Evolutionary conservation across 2,797 vertebrate genomes (phyloP).

Genomic region (Yasuhikotakia modesta): DNA sequence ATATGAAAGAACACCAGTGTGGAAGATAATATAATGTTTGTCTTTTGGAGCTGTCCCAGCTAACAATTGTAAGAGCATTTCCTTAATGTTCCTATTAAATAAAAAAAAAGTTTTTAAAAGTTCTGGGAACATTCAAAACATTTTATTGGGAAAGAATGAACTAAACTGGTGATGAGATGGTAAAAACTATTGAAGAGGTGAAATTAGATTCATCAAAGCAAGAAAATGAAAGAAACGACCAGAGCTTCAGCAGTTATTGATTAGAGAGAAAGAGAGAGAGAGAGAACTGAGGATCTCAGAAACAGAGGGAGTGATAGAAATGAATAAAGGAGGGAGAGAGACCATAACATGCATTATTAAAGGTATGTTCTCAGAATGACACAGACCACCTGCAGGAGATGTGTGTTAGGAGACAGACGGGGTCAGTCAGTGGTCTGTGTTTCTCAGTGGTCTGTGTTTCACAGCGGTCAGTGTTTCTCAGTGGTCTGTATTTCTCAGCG

Average conservation of each 20-base stretch:
- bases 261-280: constrained; percentile 12
- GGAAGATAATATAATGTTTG: no score
- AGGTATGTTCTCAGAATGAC: background rate
- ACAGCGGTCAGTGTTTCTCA: constrained; percentile 7
- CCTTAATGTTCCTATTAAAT: no score
- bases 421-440: constrained; percentile 13
- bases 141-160: no score
- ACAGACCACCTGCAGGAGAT: background rate
- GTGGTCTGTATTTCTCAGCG: no score
- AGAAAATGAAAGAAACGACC: background rate
- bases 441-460: constrained; percentile 5
- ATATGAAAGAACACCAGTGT: background rate
- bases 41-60: no score
- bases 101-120: no score
- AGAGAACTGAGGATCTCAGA: background rate
- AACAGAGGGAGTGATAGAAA: constrained; percentile 9
- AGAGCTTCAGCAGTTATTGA: background rate
- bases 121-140: no score
- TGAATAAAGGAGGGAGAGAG: background rate
- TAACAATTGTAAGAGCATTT: no score
- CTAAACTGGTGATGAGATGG: no score
- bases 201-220: background rate
- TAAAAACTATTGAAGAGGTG: no score
- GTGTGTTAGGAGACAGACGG: background rate
- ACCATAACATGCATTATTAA: background rate